These are phyloP conservation scores for Caenorhabditis uteleia DNA, from an alignment of 2,888 invertebrate genomes.

Conservation along the genomic window DNA sequence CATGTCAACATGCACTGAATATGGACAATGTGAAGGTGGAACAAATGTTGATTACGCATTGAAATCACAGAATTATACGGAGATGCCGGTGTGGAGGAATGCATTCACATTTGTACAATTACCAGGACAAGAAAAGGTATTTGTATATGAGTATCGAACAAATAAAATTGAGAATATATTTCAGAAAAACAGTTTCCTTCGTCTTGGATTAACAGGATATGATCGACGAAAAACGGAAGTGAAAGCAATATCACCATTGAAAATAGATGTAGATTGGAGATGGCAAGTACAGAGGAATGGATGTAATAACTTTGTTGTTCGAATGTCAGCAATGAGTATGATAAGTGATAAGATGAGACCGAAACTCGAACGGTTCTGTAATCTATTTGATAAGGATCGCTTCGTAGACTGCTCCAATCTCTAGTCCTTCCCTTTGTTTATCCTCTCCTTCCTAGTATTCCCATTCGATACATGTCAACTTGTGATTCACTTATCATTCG, in stretches of 20 bases:
- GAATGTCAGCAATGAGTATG: constrained; percentile 55
- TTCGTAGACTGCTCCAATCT: constrained; percentile 52
- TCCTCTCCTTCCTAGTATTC: constrained; percentile 1
- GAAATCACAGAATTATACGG: constrained; percentile 32
- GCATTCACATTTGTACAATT: constrained; percentile 55
- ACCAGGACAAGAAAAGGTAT: constrained; percentile 23
- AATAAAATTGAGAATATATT: neutral
- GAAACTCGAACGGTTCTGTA: constrained; percentile 47
- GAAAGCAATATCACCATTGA: constrained; percentile 47
- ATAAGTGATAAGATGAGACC: constrained; percentile 35
- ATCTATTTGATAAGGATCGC: constrained; percentile 45
- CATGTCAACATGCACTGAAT: constrained; percentile 37
- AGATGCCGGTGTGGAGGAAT: constrained; percentile 50
- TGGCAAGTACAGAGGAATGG: constrained; percentile 46
- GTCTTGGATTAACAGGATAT: constrained; percentile 41
- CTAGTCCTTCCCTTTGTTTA: constrained; percentile 9
- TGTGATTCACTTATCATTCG: constrained; percentile 27
- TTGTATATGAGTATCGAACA: neutral
- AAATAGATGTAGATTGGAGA: constrained; percentile 56
- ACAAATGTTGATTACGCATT: constrained; percentile 48
- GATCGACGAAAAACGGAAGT: constrained; percentile 30
- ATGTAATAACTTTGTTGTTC: constrained; percentile 52
- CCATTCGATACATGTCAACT: constrained; percentile 23
- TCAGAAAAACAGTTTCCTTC: constrained; percentile 26
- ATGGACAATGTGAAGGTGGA: constrained; percentile 40